phyloP scores from a whole-genome alignment of 2,888 invertebrate genomes.

The Trisateles emortualis region DNA sequence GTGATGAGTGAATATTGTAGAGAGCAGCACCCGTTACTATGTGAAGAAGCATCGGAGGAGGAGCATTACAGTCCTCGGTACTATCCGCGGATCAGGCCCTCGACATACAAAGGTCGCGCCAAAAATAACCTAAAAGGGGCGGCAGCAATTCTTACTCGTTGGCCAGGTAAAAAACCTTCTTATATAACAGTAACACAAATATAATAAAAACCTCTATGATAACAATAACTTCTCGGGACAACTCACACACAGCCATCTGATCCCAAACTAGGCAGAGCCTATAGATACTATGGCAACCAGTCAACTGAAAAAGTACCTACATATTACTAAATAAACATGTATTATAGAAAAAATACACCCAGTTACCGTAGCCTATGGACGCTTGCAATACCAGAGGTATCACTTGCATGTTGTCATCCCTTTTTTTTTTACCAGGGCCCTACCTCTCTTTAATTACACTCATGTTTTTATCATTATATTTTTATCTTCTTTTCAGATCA shows the following conservation, averaged over 20 bases:
- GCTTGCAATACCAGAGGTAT: no score
- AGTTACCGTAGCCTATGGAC: no score
- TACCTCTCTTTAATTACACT: no score
- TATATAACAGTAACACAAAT: neutral
- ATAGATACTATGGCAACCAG: no score
- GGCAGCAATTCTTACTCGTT: conserved; percentile 66
- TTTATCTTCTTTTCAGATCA: conserved; percentile 68
- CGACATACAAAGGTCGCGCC: conserved; percentile 57
- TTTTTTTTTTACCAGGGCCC: no score
- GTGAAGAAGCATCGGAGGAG: conserved; percentile 72
- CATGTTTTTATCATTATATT: neutral
- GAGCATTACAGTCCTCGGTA: conserved; percentile 60
- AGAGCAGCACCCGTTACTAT: conserved; percentile 74
- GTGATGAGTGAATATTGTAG: conserved; percentile 70
- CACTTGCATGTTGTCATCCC: no score
- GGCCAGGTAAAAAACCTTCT: conserved; percentile 68
- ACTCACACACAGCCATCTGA: no score
- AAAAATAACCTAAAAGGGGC: conserved; percentile 69
- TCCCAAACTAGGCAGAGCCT: no score
- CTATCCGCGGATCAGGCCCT: conserved; percentile 52
- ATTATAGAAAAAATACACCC: no score
- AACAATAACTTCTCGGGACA: no score
- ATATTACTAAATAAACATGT: no score
- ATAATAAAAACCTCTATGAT: neutral
- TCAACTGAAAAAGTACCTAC: no score